Percentiles rank a stretch among this genome's conserved stretches.
These are phyloP conservation scores for Ophraella communa DNA, from an alignment of 2,888 invertebrate species.

Conservation along the genomic window DNA sequence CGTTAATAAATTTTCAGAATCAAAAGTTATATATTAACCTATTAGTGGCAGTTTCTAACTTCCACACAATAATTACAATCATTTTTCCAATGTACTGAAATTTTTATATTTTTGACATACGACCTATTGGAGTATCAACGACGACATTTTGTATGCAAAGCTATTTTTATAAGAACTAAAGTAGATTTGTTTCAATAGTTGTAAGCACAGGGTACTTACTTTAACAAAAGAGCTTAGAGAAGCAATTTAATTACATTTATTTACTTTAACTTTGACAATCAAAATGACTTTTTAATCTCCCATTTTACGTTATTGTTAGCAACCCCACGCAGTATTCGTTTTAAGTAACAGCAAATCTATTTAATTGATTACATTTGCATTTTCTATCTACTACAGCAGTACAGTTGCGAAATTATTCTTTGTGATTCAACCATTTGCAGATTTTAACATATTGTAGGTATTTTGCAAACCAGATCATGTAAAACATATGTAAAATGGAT, in stretches of 20 bases:
- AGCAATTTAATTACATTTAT: not conserved
- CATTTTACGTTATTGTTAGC: not conserved
- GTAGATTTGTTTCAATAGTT: not conserved
- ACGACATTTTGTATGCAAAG: too few relatives aligned
- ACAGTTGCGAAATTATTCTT: not conserved
- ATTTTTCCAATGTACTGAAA: too few relatives aligned
- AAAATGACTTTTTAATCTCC: not conserved
- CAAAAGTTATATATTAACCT: too few relatives aligned
- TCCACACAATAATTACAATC: too few relatives aligned
- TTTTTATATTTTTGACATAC: too few relatives aligned
- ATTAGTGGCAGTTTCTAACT: too few relatives aligned
- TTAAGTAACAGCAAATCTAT: not conserved
- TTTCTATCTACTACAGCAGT: not conserved
- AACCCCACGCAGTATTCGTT: not conserved
- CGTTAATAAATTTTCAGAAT: too few relatives aligned
- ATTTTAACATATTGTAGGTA: constrained; percentile 22
- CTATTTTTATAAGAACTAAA: too few relatives aligned
- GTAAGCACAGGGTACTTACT: not conserved
- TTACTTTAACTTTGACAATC: not conserved
- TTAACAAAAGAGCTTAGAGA: not conserved
- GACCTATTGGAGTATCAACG: too few relatives aligned
- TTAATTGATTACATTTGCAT: not conserved
- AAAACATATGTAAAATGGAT: constrained; percentile 42
- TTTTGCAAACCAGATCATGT: constrained; percentile 31
- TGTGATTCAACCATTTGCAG: constrained; percentile 1